Evolutionary conservation across 1,140 invertebrate genomes (phyloP).

Genomic region (Dolichoris vasculosae): DNA sequence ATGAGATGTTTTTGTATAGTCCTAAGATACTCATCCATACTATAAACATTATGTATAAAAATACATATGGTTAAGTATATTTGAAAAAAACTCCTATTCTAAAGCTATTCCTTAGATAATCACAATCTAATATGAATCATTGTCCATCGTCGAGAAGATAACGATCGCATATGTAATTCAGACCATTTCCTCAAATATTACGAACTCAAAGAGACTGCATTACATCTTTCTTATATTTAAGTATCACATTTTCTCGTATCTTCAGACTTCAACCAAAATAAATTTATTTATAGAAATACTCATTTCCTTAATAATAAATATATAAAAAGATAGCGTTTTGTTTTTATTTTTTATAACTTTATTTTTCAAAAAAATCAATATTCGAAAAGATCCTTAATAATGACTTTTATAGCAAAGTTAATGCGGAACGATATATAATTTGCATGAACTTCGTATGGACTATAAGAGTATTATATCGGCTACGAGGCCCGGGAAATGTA

Average conservation of each 20-base stretch:
- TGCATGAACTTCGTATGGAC: not conserved
- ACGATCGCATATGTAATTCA: not conserved
- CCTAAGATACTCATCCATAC: not conserved
- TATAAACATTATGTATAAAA: not conserved
- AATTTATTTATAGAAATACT: too few relatives aligned
- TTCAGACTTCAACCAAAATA: not conserved
- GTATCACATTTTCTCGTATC: not conserved
- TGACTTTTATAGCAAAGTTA: constrained; percentile 20
- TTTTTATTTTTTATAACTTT: not conserved
- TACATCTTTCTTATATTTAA: not conserved
- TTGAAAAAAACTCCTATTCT: not conserved
- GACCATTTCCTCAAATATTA: not conserved
- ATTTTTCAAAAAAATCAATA: not conserved
- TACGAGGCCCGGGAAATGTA: constrained; percentile 4
- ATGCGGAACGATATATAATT: constrained; percentile 19
- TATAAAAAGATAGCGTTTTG: too few relatives aligned
- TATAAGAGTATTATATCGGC: constrained; percentile 8
- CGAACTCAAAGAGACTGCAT: not conserved
- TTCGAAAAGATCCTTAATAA: not conserved
- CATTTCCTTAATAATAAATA: too few relatives aligned
- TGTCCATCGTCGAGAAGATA: not conserved
- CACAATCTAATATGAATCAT: not conserved
- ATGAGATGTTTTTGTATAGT: not conserved
- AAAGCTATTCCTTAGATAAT: not conserved
- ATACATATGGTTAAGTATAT: not conserved